Evolutionary conservation across 2,888 invertebrate species (phyloP).

Genomic region (Caenorhabditis zanzibari): DNA sequence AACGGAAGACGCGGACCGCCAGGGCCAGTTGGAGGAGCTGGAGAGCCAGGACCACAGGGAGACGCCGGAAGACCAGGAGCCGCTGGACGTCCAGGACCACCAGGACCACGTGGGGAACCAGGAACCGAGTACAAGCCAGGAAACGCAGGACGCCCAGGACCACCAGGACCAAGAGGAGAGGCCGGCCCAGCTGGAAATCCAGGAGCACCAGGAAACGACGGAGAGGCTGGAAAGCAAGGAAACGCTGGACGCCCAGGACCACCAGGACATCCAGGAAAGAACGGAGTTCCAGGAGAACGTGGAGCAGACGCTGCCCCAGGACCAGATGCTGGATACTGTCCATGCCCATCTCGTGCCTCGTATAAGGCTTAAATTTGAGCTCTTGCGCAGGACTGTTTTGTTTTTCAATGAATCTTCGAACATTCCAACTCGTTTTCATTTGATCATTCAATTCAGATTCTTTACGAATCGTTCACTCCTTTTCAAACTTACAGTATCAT

Average conservation of each 20-base stretch:
- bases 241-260: conserved; percentile 71
- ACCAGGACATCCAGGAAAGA: conserved; percentile 73
- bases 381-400: background rate
- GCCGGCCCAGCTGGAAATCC: conserved; percentile 72
- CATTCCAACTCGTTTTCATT: conserved; percentile 4
- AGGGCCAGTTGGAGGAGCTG: conserved; percentile 69
- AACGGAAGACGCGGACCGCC: conserved; percentile 70
- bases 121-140: conserved; percentile 74
- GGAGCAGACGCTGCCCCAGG: conserved; percentile 71
- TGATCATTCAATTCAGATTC: background rate
- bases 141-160: conserved; percentile 72
- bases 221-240: conserved; percentile 72
- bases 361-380: conserved; percentile 50
- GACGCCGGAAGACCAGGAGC: conserved; percentile 70
- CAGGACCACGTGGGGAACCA: conserved; percentile 73
- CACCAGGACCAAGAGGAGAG: conserved; percentile 74
- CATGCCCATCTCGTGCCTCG: conserved; percentile 67
- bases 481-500: conserved; percentile 40
- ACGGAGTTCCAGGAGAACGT: conserved; percentile 67
- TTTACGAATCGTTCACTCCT: no score
- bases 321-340: conserved; percentile 72
- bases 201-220: conserved; percentile 71
- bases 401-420: conserved; percentile 19
- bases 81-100: conserved; percentile 70
- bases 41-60: conserved; percentile 68